Evolutionary conservation across 2,797 vertebrate genomes (phyloP).

Genomic region (Sebastiscus tertius): DNA sequence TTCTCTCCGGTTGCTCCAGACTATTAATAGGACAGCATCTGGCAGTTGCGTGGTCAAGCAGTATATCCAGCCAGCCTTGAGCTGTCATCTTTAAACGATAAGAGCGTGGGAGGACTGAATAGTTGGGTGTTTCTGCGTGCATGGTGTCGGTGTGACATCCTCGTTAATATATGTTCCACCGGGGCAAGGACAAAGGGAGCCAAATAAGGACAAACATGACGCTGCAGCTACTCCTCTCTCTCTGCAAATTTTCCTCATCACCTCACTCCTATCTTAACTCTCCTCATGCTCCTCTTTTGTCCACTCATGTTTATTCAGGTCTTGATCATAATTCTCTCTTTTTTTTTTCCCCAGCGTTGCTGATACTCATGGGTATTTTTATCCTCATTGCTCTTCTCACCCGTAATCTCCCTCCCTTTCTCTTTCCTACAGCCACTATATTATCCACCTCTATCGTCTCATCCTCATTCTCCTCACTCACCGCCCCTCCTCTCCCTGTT

Average conservation of each 20-base stretch:
- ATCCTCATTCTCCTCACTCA: constrained; percentile 27
- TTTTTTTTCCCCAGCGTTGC: neutral
- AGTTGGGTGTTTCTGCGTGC: constrained; percentile 40
- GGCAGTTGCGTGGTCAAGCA: constrained; percentile 58
- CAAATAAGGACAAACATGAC: constrained; percentile 68
- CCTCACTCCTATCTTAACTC: constrained; percentile 20
- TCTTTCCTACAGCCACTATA: neutral
- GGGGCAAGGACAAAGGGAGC: constrained; percentile 58
- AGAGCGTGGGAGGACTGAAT: constrained; percentile 47
- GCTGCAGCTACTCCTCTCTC: constrained; percentile 39
- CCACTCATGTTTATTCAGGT: constrained; percentile 53
- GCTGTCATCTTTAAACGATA: constrained; percentile 63
- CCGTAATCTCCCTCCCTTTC: constrained; percentile 8
- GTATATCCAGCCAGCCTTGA: constrained; percentile 61
- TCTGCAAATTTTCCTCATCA: constrained; percentile 37
- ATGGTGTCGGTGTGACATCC: constrained; percentile 36
- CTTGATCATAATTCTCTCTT: constrained; percentile 13
- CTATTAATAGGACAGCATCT: constrained; percentile 69
- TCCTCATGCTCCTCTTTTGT: constrained; percentile 12
- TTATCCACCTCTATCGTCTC: constrained; percentile 20
- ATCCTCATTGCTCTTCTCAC: constrained; percentile 29
- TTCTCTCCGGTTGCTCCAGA: constrained; percentile 19
- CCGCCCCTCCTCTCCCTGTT: neutral
- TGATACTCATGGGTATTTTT: constrained; percentile 32
- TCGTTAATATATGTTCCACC: constrained; percentile 54